Evolutionary conservation across 1,140 invertebrate genomes (phyloP).

Genomic region (Drosophila grimshawi): DNA sequence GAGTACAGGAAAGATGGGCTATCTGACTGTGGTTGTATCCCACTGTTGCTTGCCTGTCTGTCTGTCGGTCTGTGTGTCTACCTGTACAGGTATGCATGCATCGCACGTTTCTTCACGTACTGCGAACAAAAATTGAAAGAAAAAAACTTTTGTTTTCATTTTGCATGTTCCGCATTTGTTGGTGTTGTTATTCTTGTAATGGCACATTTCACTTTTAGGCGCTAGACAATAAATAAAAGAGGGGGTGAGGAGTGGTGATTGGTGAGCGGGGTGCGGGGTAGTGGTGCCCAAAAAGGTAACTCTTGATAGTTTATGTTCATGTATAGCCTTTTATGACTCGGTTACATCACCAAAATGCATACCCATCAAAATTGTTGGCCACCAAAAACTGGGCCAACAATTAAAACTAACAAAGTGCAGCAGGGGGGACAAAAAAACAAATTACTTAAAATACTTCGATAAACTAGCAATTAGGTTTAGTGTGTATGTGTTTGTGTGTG

Average conservation of each 20-base stretch:
- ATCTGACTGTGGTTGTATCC: neutral
- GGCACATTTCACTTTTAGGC: constrained; percentile 71
- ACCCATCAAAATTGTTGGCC: constrained; percentile 11
- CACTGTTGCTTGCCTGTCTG: neutral
- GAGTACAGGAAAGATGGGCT: neutral
- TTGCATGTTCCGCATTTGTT: constrained; percentile 55
- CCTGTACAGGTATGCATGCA: constrained; percentile 52
- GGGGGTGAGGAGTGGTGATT: too few species aligned
- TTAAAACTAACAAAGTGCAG: neutral
- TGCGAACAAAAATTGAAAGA: constrained; percentile 27
- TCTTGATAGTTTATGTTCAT: constrained; percentile 12
- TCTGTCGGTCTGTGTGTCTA: neutral
- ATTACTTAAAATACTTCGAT: constrained; percentile 29
- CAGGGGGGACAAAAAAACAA: neutral
- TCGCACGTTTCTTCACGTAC: constrained; percentile 60
- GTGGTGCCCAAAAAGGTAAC: constrained; percentile 15
- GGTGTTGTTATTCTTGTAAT: constrained; percentile 12
- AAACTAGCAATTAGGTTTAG: constrained; percentile 40
- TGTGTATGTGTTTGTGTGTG: neutral
- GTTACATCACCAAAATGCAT: constrained; percentile 43
- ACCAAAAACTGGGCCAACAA: constrained; percentile 42
- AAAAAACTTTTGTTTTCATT: constrained; percentile 71
- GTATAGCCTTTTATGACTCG: constrained; percentile 32
- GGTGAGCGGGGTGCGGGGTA: too few species aligned
- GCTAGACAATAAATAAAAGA: constrained; percentile 22